These are phyloP conservation scores for Mola mola DNA, from an alignment of 2,113 vertebrate genomes.

Conservation along the genomic window DNA sequence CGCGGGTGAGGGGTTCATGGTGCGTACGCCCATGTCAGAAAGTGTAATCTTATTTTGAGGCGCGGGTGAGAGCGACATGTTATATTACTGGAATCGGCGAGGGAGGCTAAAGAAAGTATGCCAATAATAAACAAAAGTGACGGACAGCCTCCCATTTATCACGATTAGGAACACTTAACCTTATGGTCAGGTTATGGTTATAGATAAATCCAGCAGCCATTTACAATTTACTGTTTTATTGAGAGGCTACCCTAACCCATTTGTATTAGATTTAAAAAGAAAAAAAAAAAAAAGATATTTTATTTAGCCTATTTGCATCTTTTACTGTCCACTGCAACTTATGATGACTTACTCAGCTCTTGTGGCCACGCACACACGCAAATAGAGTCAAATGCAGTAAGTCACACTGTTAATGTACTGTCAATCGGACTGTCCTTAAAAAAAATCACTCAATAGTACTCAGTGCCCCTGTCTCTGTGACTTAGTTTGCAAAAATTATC, in stretches of 20 bases:
- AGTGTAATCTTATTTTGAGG: conserved; percentile 73
- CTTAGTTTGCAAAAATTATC: too few relatives aligned
- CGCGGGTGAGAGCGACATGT: conserved; percentile 63
- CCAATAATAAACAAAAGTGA: conserved; percentile 81
- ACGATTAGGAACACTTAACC: conserved; percentile 83
- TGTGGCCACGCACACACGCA: conserved; percentile 7
- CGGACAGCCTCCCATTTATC: conserved; percentile 70
- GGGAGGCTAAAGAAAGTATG: conserved; percentile 61
- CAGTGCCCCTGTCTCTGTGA: conserved; percentile 49
- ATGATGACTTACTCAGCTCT: conserved; percentile 45
- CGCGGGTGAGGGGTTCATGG: conserved; percentile 81
- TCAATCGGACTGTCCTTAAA: conserved; percentile 35
- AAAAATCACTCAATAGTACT: conserved; percentile 10
- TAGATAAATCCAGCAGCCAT: conserved; percentile 74
- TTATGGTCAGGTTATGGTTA: conserved; percentile 70
- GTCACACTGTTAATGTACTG: conserved; percentile 32
- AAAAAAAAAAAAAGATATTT: conserved; percentile 63
- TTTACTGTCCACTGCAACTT: conserved; percentile 65
- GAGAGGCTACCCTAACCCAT: conserved; percentile 64
- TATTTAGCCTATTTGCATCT: conserved; percentile 70
- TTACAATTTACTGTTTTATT: conserved; percentile 69
- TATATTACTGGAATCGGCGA: conserved; percentile 67
- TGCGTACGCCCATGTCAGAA: conserved; percentile 66
- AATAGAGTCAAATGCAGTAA: conserved; percentile 9
- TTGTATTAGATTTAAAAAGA: conserved; percentile 63